Conservation (phyloP, 1,140 invertebrate genomes). For the Diorhabda elongata region DNA sequence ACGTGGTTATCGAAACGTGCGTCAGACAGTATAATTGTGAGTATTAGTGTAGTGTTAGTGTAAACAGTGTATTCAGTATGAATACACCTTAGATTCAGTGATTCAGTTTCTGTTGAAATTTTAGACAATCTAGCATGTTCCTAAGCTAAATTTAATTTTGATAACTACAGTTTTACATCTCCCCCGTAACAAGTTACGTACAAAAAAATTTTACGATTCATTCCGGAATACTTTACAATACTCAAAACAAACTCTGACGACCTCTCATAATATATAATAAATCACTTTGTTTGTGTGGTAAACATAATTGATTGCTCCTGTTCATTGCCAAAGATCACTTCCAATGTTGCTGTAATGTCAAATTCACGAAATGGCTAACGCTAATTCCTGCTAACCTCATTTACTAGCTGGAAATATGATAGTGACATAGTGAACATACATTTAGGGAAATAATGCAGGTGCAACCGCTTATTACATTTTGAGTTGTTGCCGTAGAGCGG, state of each 20-base stretch:
- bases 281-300: background rate
- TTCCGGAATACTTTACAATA: too few species aligned
- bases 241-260: constrained; percentile 12
- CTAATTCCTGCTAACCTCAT: background rate
- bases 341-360: background rate
- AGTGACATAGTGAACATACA: constrained; percentile 1
- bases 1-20: too few species aligned
- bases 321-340: background rate
- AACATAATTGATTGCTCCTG: constrained; percentile 2
- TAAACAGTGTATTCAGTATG: too few species aligned
- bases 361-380: background rate
- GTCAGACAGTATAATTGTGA: too few species aligned
- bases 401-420: background rate
- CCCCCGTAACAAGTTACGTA: too few species aligned
- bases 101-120: too few species aligned
- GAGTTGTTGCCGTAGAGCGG: background rate
- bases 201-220: too few species aligned
- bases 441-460: background rate
- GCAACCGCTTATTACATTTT: background rate
- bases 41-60: too few species aligned
- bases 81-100: too few species aligned
- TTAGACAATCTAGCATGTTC: too few species aligned
- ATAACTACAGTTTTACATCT: too few species aligned
- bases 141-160: too few species aligned
- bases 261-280: background rate